Evolutionary conservation across 2,797 vertebrate genomes (phyloP), one percentile per base, ranked within the genome.

Genomic region (Betta splendens): DNA sequence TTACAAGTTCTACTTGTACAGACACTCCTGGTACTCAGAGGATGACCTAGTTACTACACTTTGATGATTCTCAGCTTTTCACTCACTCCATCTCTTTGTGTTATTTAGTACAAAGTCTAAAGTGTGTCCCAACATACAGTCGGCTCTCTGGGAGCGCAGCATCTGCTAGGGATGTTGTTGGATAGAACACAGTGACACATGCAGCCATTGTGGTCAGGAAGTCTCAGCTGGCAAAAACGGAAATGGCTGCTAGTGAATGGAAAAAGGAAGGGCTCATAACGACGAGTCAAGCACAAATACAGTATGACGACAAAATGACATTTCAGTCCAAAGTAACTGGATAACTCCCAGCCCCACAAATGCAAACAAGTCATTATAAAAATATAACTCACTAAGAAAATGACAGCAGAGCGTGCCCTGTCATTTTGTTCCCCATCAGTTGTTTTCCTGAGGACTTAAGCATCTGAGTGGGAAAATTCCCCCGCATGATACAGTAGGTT

Each of bases 201-300:
- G 50, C 15, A 13, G 65, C 40, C 60, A 51, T 69, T 74, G 65
- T 69, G 55, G 54, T 72, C 70, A 76, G 81, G 84, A 89, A 81
- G 69, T 57, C 1, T 63, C 83, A 69, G 80, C 69, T 70, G 70
- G 71, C 76, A 61, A 62, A 74, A n/a, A 47, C 85, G 88, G 88
- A 91, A 89, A 85, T 17, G 33, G 79, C 71, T 64, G 84, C 79
- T 36, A 56, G 49, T 45, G 38, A 75, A 65, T 65, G 78, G 71
- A 83, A 88, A 88, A 79, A 86, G 78, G 81, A 87, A 83, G 33
- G 25, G 42, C 52, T 70, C 62, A 55, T 75, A 61, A 60, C 43
- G n/a, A 32, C 43, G 59, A 26, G 32, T 65, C 44, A 29, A 69
- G 68, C 43, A 46, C 16, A 21, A 69, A 54, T 18, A 45, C 5